Conservation (phyloP, 2,797 vertebrate species). For the Percopsis omiscomaycus region DNA sequence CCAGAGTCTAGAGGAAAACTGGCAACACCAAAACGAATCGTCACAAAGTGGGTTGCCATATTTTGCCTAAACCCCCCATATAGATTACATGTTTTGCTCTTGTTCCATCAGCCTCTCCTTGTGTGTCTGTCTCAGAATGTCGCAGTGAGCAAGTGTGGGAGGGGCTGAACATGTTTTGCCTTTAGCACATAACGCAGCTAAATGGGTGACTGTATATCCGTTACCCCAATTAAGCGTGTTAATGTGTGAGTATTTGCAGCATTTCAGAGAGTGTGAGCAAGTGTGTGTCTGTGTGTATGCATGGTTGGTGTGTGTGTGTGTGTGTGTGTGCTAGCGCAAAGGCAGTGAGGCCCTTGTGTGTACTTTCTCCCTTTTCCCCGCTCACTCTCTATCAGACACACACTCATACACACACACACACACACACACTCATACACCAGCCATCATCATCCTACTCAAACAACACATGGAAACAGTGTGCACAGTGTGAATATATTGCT, state of each 20-base stretch:
- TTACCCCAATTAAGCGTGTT: conserved; percentile 71
- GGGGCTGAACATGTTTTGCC: conserved; percentile 56
- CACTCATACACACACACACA: conserved; percentile 14
- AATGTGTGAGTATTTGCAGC: conserved; percentile 60
- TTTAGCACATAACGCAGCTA: conserved; percentile 63
- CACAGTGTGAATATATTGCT: neutral
- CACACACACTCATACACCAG: conserved; percentile 28
- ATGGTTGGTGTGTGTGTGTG: conserved; percentile 11
- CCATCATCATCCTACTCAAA: conserved; percentile 22
- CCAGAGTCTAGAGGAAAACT: too few relatives aligned
- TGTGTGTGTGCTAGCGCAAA: conserved; percentile 10
- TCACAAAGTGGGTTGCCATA: too few relatives aligned
- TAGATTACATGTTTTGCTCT: neutral
- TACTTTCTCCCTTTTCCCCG: conserved; percentile 4
- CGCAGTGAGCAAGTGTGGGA: conserved; percentile 68
- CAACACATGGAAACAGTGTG: conserved; percentile 4
- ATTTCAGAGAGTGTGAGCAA: conserved; percentile 44
- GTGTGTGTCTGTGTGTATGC: conserved; percentile 33
- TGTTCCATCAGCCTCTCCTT: neutral
- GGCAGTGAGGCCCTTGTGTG: conserved; percentile 19
- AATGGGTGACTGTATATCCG: conserved; percentile 69
- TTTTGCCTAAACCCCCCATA: too few relatives aligned
- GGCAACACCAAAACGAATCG: too few relatives aligned
- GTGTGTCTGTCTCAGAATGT: conserved; percentile 33
- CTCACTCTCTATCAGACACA: neutral